A percentile compares a stretch with the other conserved stretches of the same genome.
Conservation (phyloP, 2,888 invertebrate genomes). For the Agrilus biguttatus region DNA sequence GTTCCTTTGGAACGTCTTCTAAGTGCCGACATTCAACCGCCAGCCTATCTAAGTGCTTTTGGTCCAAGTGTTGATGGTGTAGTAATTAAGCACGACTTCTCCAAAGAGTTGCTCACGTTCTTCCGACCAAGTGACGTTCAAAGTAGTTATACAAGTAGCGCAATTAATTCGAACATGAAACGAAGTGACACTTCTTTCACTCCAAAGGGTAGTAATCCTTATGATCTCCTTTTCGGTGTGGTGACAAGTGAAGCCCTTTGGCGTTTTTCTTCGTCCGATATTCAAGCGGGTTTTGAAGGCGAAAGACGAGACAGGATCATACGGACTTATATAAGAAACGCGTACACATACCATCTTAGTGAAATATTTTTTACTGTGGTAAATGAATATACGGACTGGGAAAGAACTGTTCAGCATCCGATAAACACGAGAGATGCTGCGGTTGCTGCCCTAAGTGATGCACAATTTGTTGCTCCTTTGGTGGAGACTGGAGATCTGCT, state of each 20-base stretch:
- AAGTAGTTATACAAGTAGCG: conserved; percentile 43
- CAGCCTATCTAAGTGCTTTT: conserved; percentile 73
- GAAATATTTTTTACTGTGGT: conserved; percentile 94
- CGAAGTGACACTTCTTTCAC: conserved; percentile 42
- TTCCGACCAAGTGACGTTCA: conserved; percentile 51
- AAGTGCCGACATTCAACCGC: conserved; percentile 61
- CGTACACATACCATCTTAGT: conserved; percentile 88
- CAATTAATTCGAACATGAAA: conserved; percentile 45
- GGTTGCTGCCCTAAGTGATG: conserved; percentile 84
- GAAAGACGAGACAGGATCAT: conserved; percentile 76
- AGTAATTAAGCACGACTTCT: conserved; percentile 78
- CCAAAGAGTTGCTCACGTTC: conserved; percentile 62
- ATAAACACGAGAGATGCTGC: conserved; percentile 80
- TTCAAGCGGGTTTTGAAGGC: conserved; percentile 74
- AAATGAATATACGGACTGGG: conserved; percentile 98
- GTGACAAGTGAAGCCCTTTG: conserved; percentile 87
- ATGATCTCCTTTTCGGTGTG: conserved; percentile 81
- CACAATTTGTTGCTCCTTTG: conserved; percentile 83
- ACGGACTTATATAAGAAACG: conserved; percentile 85
- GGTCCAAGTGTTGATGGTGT: conserved; percentile 92
- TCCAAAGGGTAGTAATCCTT: conserved; percentile 47
- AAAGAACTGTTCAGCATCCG: conserved; percentile 77
- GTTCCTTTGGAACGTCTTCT: conserved; percentile 59
- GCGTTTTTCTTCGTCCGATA: conserved; percentile 72
- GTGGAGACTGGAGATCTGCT: conserved; percentile 73